Base-by-base conservation (phyloP, 2,113 vertebrate genomes). In the Lamprotornis superbus region DNA sequence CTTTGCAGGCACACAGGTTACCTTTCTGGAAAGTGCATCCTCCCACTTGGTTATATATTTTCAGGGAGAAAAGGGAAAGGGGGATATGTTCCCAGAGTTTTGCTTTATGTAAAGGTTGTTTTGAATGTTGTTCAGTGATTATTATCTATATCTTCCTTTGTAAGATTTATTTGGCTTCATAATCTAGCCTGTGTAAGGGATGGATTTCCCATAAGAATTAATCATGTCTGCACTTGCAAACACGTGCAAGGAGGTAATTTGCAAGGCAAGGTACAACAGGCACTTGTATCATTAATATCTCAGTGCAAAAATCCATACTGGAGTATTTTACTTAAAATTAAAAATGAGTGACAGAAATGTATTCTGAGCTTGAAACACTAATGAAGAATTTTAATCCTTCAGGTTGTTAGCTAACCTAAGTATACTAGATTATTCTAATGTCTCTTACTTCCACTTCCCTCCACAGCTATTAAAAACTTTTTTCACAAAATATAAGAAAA, bases 391-490 rank as follows among this genome's bases (percentile, higher is more conserved):
- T 55, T 63, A 67, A 28, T 18, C 11, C 35, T 82, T 87, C 27
- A 61, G 5, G 15, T 53, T 85, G 40, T 46, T 61, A 40, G 2
- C 7, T 50, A 74, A 81, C 3, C 1, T 33, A 61, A 14, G 4
- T 44, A 31, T 15, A 35, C 2, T 22, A 21, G 5, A 42, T 59
- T 61, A 47, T 83, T 42, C 27, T 67, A 30, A 14, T 27, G 9
- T 59, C 12, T 35, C 7, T 93, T 69, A 30, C 6, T 57, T 9
- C 2, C 15, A 47, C 2, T 50, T 86, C 5, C 11, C 11, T 75
- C 7, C 11, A 7, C 8, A 39, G 4, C 8, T 31, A 33, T 9
- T 52, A 15, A 74, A 53, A 71, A 1, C 0, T 4, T 47, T 44
- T 61, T 74, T 67, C 19, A 4, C 9, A n/a, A 88, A 87, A 56